Evolutionary conservation across 2,888 invertebrate species (phyloP).

Genomic region (Amblyteles armatorius): DNA sequence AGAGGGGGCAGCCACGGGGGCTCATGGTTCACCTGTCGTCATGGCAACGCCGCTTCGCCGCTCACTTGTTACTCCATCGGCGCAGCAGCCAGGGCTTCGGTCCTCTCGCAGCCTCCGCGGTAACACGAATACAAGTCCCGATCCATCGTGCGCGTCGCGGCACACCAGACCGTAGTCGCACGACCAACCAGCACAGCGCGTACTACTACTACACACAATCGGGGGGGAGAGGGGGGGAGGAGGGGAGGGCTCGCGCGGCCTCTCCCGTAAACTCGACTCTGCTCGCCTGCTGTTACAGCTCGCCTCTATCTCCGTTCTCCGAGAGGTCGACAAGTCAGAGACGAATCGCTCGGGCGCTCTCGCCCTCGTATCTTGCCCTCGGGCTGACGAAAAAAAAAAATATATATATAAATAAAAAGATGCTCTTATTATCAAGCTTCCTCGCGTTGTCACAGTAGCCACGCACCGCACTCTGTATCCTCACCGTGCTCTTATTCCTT

Average conservation of each 20-base stretch:
- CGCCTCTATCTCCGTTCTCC: slow-evolving; percentile 25
- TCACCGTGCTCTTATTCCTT: not conserved
- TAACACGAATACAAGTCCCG: slow-evolving; percentile 77
- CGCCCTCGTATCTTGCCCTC: slow-evolving; percentile 1
- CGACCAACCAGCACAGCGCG: slow-evolving; percentile 28
- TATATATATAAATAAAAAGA: not conserved
- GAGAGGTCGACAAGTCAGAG: slow-evolving; percentile 64
- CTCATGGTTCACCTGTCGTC: slow-evolving; percentile 84
- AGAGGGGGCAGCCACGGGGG: slow-evolving; percentile 64
- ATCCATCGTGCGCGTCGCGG: slow-evolving; percentile 76
- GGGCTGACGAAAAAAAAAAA: not conserved
- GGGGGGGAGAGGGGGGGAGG: not conserved
- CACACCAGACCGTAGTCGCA: slow-evolving; percentile 46
- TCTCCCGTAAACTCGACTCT: slow-evolving; percentile 59
- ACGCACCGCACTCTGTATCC: slow-evolving; percentile 5
- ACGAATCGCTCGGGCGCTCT: slow-evolving; percentile 50
- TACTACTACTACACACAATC: slow-evolving; percentile 27
- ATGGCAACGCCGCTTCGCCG: slow-evolving; percentile 84
- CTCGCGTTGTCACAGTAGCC: slow-evolving; percentile 11
- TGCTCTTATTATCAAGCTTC: slow-evolving; percentile 1
- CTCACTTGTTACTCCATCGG: slow-evolving; percentile 84
- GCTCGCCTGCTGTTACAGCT: slow-evolving; percentile 58
- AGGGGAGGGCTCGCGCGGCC: slow-evolving; percentile 34
- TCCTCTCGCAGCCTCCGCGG: slow-evolving; percentile 79
- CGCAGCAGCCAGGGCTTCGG: slow-evolving; percentile 71